phyloP scores from a whole-genome alignment of 2,113 vertebrate genomes.

The Mellivora capensis region DNA sequence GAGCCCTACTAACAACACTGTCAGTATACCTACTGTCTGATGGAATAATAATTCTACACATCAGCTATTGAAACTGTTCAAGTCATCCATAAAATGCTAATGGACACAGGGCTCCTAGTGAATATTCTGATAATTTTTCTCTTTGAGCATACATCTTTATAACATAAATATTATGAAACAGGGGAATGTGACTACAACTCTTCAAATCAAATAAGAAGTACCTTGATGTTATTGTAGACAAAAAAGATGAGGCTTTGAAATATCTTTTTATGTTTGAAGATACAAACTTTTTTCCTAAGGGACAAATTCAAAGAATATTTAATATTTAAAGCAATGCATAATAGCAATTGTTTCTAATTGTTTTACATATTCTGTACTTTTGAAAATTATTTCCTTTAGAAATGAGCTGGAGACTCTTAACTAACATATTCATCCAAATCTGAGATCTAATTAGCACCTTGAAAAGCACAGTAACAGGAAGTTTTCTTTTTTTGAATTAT shows the following conservation, averaged over 20 bases:
- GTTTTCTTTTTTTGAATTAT: too few species aligned
- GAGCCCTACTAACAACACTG: conserved; percentile 35
- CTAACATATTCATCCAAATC: conserved; percentile 44
- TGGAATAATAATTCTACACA: conserved; percentile 56
- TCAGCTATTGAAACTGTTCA: background rate
- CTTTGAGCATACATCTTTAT: conserved; percentile 16
- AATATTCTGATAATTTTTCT: conserved; percentile 23
- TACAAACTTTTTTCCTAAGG: conserved; percentile 66
- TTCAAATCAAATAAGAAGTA: conserved; percentile 67
- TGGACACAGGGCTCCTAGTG: background rate
- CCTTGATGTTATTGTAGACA: conserved; percentile 27
- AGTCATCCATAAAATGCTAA: conserved; percentile 63
- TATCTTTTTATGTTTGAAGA: conserved; percentile 64
- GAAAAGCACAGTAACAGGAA: background rate
- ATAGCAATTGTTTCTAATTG: conserved; percentile 68
- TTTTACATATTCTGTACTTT: background rate
- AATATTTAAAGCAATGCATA: conserved; percentile 61
- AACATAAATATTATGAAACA: conserved; percentile 20
- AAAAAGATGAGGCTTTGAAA: conserved; percentile 53
- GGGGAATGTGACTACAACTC: background rate
- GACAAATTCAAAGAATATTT: conserved; percentile 67
- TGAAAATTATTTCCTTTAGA: conserved; percentile 34
- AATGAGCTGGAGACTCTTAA: conserved; percentile 46
- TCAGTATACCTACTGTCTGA: conserved; percentile 31
- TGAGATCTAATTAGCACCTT: conserved; percentile 37